phyloP scores from a whole-genome alignment of 2,113 vertebrate species.

The Gallinago jamesoni region DNA sequence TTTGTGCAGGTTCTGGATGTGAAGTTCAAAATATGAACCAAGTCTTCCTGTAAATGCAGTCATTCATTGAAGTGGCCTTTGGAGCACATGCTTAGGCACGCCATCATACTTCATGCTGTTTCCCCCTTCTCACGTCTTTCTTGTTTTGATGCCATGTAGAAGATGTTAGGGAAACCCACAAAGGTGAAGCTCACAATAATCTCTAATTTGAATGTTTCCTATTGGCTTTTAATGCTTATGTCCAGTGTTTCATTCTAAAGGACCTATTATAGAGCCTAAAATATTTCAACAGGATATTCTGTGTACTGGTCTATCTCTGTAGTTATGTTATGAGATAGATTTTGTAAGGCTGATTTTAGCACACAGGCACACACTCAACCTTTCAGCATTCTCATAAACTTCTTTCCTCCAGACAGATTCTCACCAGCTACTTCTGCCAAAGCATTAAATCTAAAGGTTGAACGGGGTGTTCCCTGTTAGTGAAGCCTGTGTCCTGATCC shows the following conservation, averaged over 20 bases:
- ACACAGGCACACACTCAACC: not conserved
- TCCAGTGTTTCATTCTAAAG: not conserved
- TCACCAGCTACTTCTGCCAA: not conserved
- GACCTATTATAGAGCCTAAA: not conserved
- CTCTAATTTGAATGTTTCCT: not conserved
- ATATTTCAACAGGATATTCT: not conserved
- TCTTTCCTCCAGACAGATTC: not conserved
- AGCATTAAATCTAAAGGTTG: not conserved
- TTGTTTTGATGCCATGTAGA: not conserved
- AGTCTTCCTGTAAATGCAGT: not conserved
- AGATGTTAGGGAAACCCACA: not conserved
- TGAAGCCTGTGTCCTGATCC: not conserved
- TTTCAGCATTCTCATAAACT: not conserved
- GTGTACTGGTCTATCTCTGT: not conserved
- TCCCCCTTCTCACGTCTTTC: not conserved
- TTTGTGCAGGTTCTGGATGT: not conserved
- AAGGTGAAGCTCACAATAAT: not conserved
- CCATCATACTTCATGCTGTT: not conserved
- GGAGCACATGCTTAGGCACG: not conserved
- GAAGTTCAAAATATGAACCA: not conserved
- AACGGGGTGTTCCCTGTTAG: not conserved
- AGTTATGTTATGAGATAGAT: not conserved
- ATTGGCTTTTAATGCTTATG: not conserved
- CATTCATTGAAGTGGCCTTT: not conserved
- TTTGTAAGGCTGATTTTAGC: not conserved